Conservation (phyloP, 2,888 invertebrate species). For the Lasioglossum lativentre region DNA sequence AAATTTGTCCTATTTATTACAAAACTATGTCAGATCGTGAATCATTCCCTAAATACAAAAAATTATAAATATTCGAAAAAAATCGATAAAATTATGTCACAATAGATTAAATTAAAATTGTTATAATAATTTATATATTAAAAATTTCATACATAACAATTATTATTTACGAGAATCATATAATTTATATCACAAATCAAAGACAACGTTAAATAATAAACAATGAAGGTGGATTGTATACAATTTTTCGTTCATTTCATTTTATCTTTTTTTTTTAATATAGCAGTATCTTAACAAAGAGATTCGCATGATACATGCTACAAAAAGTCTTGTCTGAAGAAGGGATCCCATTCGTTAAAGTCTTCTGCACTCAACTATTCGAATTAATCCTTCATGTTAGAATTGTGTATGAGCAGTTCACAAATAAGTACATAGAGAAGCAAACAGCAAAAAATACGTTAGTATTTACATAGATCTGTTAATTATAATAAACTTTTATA, state of each 20-base stretch:
- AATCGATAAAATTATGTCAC: constrained; percentile 3
- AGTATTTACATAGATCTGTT: constrained; percentile 18
- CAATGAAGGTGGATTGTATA: constrained; percentile 33
- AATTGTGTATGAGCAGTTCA: background rate
- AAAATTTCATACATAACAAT: background rate
- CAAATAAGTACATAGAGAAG: constrained; percentile 21
- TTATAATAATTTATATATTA: constrained; percentile 11
- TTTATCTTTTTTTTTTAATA: background rate
- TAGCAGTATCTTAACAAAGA: background rate
- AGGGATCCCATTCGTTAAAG: constrained; percentile 20
- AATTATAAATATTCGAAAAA: background rate
- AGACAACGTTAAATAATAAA: constrained; percentile 20
- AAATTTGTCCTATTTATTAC: constrained; percentile 6
- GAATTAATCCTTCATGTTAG: background rate
- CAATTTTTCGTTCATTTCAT: constrained; percentile 18
- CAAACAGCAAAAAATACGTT: constrained; percentile 1
- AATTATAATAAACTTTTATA: constrained; percentile 27
- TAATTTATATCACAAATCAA: constrained; percentile 35
- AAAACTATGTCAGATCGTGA: background rate
- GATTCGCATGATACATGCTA: background rate
- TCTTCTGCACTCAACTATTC: background rate
- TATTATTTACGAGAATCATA: constrained; percentile 10
- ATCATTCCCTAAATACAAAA: background rate
- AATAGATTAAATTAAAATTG: constrained; percentile 23
- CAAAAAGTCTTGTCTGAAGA: background rate